Base-by-base conservation (phyloP, 2,888 invertebrate species). In the Hesperia comma region DNA sequence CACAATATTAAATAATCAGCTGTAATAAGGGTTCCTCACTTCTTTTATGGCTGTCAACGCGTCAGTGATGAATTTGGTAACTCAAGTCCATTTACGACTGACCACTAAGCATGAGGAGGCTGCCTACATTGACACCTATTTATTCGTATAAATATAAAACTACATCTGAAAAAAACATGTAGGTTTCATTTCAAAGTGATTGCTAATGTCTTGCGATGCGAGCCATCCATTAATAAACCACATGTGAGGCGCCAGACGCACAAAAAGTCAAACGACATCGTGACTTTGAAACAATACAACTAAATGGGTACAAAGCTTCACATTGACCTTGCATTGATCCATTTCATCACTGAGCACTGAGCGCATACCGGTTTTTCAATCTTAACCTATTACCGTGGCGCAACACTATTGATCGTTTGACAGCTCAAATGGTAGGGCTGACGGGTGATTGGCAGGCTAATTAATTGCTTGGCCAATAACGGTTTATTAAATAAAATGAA, bases 301-400 rank as follows among this genome's bases (percentile, higher is more conserved):
- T 40, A 57, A 71, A 71, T 69, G 68, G 63, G 69, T 72, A 72
- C 73, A 74, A 74, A 71, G 69, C 70, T 72, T 79, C 75, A 74
- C 81, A 80, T 80, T 84, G 85, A 85, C 84, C 85, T 84, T 85
- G 77, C 37, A 33, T 33, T 49, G 46, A 46, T 32, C 51, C n/a
- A 55, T 82, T 81, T 78, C 80, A 74, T 76, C 79, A 79, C 71
- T 68, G 61, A 40, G 21, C 79, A 79, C 71, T 68, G 61, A 40
- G 21, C 26, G 6, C 40, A 54, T 73, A 74, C 74, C 73, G 72
- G 74, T 78, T 74, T 70, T 68, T 77, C 55, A 69, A 77, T 74
- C 75, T 71, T 75, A 77, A 79, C 75, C 78, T 72, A 78, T 74
- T 60, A 63, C 32, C 32, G 74, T 83, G 81, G 77, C 71, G 71